A percentile compares a stretch with the other conserved stretches of the same genome.
These are phyloP conservation scores for Chesias legatella DNA, from an alignment of 2,888 invertebrate species.

Conservation along the genomic window DNA sequence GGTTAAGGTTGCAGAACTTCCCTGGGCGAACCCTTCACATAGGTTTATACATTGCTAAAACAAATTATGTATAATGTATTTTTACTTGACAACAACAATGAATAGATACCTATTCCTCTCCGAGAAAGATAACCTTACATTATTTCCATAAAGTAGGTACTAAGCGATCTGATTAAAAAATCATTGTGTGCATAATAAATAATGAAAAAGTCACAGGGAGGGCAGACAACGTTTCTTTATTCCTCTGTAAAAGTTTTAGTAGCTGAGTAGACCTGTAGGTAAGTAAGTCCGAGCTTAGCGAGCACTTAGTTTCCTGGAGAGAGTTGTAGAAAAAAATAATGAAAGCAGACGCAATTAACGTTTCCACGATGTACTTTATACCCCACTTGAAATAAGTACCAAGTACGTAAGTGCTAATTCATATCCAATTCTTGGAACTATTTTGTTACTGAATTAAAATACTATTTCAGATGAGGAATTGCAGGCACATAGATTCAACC, in stretches of 20 bases:
- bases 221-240: constrained; percentile 1
- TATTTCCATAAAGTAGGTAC: no score
- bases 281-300: constrained; percentile 7
- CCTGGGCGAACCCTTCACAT: no score
- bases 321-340: constrained; percentile 19
- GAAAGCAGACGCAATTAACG: constrained; percentile 19
- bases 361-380: constrained; percentile 25
- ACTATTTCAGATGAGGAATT: no score
- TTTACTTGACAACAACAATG: no score
- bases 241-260: constrained; percentile 15
- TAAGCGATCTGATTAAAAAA: neutral
- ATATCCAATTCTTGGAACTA: no score
- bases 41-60: constrained; percentile 8
- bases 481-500: no score
- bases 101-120: neutral
- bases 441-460: no score
- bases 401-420: constrained; percentile 18
- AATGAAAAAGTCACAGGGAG: neutral
- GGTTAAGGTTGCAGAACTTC: no score
- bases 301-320: constrained; percentile 13
- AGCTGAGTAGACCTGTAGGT: neutral
- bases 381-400: constrained; percentile 15
- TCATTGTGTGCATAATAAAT: neutral
- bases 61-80: no score
- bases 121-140: neutral